These are phyloP conservation scores for Paguma larvata DNA, from an alignment of 2,797 vertebrate species.

Conservation along the genomic window DNA sequence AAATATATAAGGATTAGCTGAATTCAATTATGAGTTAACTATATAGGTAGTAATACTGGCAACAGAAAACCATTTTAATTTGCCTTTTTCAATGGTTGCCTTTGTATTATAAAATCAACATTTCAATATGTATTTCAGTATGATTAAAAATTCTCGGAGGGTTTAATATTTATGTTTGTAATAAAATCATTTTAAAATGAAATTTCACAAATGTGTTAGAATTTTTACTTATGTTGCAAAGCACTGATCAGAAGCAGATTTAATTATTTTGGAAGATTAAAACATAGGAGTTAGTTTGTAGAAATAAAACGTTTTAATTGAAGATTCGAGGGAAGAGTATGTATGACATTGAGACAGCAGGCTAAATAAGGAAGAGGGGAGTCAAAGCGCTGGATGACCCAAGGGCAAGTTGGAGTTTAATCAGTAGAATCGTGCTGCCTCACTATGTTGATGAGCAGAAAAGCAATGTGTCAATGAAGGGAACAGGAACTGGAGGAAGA, in stretches of 20 bases:
- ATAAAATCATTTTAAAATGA: background rate
- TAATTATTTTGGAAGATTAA: background rate
- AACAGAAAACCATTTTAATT: background rate
- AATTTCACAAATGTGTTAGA: background rate
- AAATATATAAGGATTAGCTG: background rate
- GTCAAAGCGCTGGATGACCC: background rate
- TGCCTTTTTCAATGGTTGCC: background rate
- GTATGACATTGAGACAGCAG: background rate
- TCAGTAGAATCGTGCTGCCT: background rate
- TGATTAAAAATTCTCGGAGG: background rate
- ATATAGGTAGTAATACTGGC: background rate
- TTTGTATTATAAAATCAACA: background rate
- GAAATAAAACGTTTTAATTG: conserved; percentile 6
- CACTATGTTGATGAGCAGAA: background rate
- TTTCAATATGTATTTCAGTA: background rate
- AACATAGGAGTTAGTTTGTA: background rate
- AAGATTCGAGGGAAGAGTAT: background rate
- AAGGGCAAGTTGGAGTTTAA: background rate
- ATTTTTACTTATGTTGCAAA: background rate
- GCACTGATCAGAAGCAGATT: background rate
- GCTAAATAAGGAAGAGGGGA: background rate
- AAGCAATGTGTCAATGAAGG: background rate
- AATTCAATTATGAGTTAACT: conserved; percentile 16
- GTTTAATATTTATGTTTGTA: background rate
- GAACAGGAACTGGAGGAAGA: background rate